Evolutionary conservation across 2,113 vertebrate genomes (phyloP).

Genomic region (Atractosteus spatula): DNA sequence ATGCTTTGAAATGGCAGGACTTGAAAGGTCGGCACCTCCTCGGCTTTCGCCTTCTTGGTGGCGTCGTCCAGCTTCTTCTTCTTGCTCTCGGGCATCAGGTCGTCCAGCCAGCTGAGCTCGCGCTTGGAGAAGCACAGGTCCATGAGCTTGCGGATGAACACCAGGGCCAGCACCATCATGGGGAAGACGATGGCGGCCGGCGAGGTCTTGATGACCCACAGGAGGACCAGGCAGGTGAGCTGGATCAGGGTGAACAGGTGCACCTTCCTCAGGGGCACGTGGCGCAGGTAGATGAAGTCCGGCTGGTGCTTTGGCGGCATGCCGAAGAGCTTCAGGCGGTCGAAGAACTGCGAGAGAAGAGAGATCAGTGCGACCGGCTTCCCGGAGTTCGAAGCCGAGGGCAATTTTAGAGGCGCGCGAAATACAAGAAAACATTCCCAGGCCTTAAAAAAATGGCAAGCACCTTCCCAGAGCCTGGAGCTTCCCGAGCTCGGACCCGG

Average conservation of each 20-base stretch:
- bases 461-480: no score
- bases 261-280: slow-evolving; percentile 92
- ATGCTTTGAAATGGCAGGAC: no score
- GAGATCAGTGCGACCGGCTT: not conserved
- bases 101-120: slow-evolving; percentile 94
- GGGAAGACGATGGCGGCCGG: slow-evolving; percentile 90
- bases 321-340: slow-evolving; percentile 87
- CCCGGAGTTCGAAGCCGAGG: no score
- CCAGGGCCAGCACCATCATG: slow-evolving; percentile 95
- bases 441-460: no score
- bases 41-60: slow-evolving; percentile 76
- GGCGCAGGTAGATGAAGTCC: slow-evolving; percentile 92
- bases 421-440: no score
- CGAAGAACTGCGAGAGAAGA: slow-evolving; percentile 77
- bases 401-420: no score
- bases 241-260: slow-evolving; percentile 91
- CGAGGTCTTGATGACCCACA: slow-evolving; percentile 90
- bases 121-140: slow-evolving; percentile 90
- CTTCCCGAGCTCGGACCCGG: no score
- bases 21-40: slow-evolving; percentile 65
- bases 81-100: slow-evolving; percentile 96
- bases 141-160: slow-evolving; percentile 91
- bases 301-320: slow-evolving; percentile 96
- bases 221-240: slow-evolving; percentile 84
- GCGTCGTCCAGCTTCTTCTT: slow-evolving; percentile 93